Percentiles rank a stretch among this genome's conserved stretches.
Conservation (phyloP, 2,888 invertebrate species). For the Neoascia interrupta region DNA sequence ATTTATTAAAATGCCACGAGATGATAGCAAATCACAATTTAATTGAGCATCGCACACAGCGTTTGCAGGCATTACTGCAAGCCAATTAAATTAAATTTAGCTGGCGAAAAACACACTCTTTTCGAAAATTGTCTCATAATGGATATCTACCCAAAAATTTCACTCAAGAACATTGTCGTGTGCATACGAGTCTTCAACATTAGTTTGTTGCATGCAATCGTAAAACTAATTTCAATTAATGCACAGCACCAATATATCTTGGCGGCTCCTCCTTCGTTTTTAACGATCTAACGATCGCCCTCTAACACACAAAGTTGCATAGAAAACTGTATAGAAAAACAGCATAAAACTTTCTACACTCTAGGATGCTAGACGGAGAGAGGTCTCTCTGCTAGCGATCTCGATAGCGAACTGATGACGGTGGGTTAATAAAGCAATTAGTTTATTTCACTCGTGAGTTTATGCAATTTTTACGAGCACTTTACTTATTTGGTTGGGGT, state of each 20-base stretch:
- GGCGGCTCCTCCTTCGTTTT: not conserved
- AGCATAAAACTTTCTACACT: too few species aligned
- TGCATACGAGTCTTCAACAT: too few species aligned
- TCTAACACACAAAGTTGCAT: not conserved
- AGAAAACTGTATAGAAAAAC: too few species aligned
- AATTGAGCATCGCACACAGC: constrained; percentile 34
- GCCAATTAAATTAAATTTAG: constrained; percentile 58
- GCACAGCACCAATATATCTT: too few species aligned
- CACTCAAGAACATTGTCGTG: constrained; percentile 33
- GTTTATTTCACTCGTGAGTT: constrained; percentile 18
- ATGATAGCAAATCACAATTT: constrained; percentile 53
- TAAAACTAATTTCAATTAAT: constrained; percentile 54
- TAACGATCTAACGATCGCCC: not conserved
- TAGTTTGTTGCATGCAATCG: constrained; percentile 59
- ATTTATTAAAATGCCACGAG: constrained; percentile 30
- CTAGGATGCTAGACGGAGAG: too few species aligned
- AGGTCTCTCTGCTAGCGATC: too few species aligned
- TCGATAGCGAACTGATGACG: too few species aligned
- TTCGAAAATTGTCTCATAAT: too few species aligned
- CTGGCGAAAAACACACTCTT: not conserved
- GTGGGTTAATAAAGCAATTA: constrained; percentile 50
- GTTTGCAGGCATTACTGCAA: not conserved
- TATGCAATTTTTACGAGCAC: constrained; percentile 55
- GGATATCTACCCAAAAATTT: too few species aligned
- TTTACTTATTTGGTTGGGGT: constrained; percentile 24